A percentile compares a stretch with the other conserved stretches of the same genome.
Evolutionary conservation across 2,797 vertebrate species (phyloP).

Genomic region (Oreonectes daqikongensis): DNA sequence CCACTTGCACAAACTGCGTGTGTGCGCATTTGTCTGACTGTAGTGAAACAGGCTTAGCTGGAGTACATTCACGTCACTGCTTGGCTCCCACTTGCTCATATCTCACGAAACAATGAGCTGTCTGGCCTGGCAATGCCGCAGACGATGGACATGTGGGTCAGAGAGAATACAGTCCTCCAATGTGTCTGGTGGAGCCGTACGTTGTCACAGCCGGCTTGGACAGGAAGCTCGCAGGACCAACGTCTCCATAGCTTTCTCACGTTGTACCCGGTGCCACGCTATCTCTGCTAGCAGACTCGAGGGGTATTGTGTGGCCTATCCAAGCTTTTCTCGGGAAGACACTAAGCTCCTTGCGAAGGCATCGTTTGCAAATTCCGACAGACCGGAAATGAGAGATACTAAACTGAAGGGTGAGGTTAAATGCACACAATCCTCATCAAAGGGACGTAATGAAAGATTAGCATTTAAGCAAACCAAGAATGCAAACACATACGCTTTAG

Average conservation of each 20-base stretch:
- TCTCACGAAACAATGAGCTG: conserved; percentile 52
- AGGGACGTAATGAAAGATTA: conserved; percentile 26
- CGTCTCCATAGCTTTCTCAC: neutral
- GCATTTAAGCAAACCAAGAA: conserved; percentile 12
- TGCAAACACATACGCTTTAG: conserved; percentile 15
- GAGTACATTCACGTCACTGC: conserved; percentile 37
- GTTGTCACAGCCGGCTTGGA: conserved; percentile 11
- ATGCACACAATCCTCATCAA: conserved; percentile 23
- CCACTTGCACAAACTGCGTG: neutral
- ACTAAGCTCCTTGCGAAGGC: conserved; percentile 10
- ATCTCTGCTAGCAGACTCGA: conserved; percentile 32
- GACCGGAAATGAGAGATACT: conserved; percentile 1
- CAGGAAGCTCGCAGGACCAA: neutral
- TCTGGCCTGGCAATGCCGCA: conserved; percentile 28
- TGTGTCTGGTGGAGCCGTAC: conserved; percentile 24
- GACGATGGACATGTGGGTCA: conserved; percentile 43
- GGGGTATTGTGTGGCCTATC: neutral
- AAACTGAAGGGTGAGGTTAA: conserved; percentile 10
- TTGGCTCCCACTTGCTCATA: conserved; percentile 36
- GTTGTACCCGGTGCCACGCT: neutral
- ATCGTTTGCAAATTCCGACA: conserved; percentile 4
- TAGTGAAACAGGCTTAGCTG: conserved; percentile 24
- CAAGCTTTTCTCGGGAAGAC: neutral
- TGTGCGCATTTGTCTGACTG: conserved; percentile 6
- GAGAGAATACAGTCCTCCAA: conserved; percentile 30